Evolutionary conservation across 2,888 invertebrate species (phyloP), one percentile per base, ranked within the genome.

Genomic region (Andrena chrysosceles): DNA sequence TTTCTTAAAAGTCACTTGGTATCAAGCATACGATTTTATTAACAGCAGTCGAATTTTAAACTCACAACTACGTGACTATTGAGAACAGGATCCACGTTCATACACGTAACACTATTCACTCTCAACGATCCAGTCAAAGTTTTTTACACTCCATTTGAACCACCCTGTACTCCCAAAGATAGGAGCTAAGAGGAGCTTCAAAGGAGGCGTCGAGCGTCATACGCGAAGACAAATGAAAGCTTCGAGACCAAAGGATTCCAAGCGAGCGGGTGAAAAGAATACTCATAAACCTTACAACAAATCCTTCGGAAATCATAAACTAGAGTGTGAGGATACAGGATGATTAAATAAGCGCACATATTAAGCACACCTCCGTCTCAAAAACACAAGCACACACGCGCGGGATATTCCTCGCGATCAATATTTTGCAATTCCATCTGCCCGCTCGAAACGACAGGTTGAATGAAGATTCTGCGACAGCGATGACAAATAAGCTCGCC

Each of bases 321-420:
- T 20, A 62, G 33, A 13, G 16, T 23, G 13, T 10, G 42, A 4
- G 31, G 33, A 16, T 13, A 42, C 2, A 60, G 23, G 31, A 26
- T 20, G 63, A 72, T 81, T 72, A 72, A 62, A 81, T 72, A 78
- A 78, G 62, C 78, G 56, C 26, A 68, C 33, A 71, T 48, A 29
- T 76, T 52, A 68, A 56, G 23, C 67, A 72, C 72, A 68, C 48
- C 63, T 16, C 48, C 20, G 59, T 67, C 75, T 33, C 26, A 49
- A 79, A 80, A 74, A 67, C 33, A 33, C 42, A 42, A 4, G 42
- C 56, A 60, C 78, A 52, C 56, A 13, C 26, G 23, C 10, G 23
- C 56, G 23, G 23, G 8, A 35, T 23, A 66, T 68, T 59, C 54
- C 60, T 23, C 48, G 48, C 71, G 77, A 83, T 81, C 83, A 52